Evolutionary conservation across 2,113 vertebrate species (phyloP).

Genomic region (Aleadryas rufinucha): DNA sequence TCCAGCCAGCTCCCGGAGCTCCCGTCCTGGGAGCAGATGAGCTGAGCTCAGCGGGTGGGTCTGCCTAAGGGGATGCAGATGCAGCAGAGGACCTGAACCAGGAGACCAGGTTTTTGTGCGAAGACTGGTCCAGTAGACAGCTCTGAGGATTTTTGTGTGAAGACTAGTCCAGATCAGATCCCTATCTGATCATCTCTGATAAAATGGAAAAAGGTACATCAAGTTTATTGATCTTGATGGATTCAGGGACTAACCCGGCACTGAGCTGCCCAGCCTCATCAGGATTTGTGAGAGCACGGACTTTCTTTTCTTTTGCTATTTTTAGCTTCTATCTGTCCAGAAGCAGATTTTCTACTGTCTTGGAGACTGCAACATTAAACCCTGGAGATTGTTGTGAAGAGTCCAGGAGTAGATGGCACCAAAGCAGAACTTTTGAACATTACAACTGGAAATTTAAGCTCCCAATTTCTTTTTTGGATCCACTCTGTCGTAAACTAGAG

Average conservation of each 20-base stretch:
- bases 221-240: background rate
- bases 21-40: too few relatives aligned
- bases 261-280: background rate
- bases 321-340: background rate
- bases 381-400: background rate
- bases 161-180: background rate
- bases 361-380: background rate
- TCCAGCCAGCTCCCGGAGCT: background rate
- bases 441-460: background rate
- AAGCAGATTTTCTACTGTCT: background rate
- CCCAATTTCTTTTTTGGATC: background rate
- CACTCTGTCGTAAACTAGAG: background rate
- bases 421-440: background rate
- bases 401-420: background rate
- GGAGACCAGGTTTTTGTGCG: background rate
- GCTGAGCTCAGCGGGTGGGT: background rate
- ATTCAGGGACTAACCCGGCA: background rate
- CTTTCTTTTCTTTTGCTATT: background rate
- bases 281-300: background rate
- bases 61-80: background rate
- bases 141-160: background rate
- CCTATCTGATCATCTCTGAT: background rate
- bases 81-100: background rate
- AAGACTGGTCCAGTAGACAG: background rate
- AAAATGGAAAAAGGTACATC: background rate